Base-by-base conservation (phyloP, 2,797 vertebrate species). In the Pachyuromys duprasi region DNA sequence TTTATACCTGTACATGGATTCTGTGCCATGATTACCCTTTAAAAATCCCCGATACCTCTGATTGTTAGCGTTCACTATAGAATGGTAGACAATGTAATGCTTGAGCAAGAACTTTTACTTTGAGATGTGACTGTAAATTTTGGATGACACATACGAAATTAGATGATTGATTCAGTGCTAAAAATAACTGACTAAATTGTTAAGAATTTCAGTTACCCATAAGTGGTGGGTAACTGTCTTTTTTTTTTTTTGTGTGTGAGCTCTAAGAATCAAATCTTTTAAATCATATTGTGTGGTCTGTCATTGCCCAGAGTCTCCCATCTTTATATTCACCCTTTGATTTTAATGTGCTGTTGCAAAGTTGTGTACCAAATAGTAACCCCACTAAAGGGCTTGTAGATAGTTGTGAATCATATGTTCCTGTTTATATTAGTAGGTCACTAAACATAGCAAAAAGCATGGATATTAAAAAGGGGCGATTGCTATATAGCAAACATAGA, bases 11-110 rank as follows among this genome's bases (percentile, higher is more conserved):
- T 55, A 49, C 8, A 7, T 17, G 70, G 28, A 69, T 78, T 76
- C 9, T 14, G 3, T 49, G 31, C 70, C 12, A 75, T 76, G 0
- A 2, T 80, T 1, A 75, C 1, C 20, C 36, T 94, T 17, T 2
- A 5, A 3, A 4, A 45, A 39, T 74, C 5, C 82, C 13, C 69
- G 4, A 18, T 8, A 62, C 57, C 0, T 78, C 12, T 89, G 14
- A 1, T 63, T 53, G 12, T 0, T 72, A 1, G 42, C 4, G 67
- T 55, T 2, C 2, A 55, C 36, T n/a, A 5, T 18, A 62, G 11
- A 86, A 12, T 49, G 49, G 49, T 49, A 49, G 49, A 49, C 9
- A 78, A 84, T 33, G 49, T 53, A 53, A 69, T 63, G 24, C 62
- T 49, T 36, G 1, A 28, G 2, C 14, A 88, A 62, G 8, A 86